Base-by-base conservation (phyloP, 2,113 vertebrate species). In the Megalops atlanticus region DNA sequence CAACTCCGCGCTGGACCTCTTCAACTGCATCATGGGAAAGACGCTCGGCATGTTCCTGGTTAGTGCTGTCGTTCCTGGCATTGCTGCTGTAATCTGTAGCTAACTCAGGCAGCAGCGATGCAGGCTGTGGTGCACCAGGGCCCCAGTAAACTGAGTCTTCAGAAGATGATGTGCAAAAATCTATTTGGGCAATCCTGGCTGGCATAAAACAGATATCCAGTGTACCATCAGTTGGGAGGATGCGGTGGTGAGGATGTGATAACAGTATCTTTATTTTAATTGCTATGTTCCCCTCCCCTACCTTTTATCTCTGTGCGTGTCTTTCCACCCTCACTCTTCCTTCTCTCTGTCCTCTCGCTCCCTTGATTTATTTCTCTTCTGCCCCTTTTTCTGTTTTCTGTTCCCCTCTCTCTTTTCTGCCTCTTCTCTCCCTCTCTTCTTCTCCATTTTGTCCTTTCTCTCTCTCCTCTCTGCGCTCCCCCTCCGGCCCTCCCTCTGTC, bases 21-120 rank as follows among this genome's bases (percentile, higher is more conserved):
- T 98, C 93, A 95, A 96, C 84, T 90, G 94, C 74, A 94, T 98
- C 91, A 97, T 98, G 97, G 96, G 96, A 4, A 96, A 95, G 74
- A 97, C 95, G 0, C 92, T 98, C 74, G 85, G 86, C 92, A 96
- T 96, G 95, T 96, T 97, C 74, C 89, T 97, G 93, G 96, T 96
- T 82, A 85, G 90, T 0, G 68, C 12, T n/a, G 24, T 31, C 0
- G 2, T n/a, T 8, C 8, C 49, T 18, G 3, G 3, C 49, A 24
- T 64, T n/a, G 4, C 58, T 31, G n/a, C n/a, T n/a, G n/a, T n/a
- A n/a, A n/a, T n/a, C n/a, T n/a, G n/a, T n/a, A n/a, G n/a, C n/a
- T n/a, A n/a, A n/a, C n/a, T n/a, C n/a, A n/a, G n/a, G n/a, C n/a
- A n/a, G n/a, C n/a, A n/a, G n/a, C n/a, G n/a, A n/a, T n/a, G n/a